A percentile compares a stretch with the other conserved stretches of the same genome.
These are phyloP conservation scores for Cataglyphis albicans DNA, from an alignment of 2,888 invertebrate genomes.

Conservation along the genomic window DNA sequence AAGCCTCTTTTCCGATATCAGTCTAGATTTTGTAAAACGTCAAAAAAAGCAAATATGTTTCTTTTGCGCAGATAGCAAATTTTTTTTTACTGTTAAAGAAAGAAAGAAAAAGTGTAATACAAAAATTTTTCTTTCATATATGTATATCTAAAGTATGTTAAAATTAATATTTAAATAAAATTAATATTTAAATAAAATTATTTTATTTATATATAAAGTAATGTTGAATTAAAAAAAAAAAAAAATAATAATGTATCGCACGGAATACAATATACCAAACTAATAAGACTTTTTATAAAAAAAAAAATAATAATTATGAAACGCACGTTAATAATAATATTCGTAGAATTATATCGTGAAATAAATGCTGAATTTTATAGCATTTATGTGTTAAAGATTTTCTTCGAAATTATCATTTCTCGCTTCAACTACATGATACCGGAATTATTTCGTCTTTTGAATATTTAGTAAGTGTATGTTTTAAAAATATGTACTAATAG, in stretches of 20 bases:
- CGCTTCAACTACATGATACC: not conserved
- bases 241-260: not conserved
- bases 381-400: not conserved
- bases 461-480: constrained; percentile 18
- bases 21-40: not conserved
- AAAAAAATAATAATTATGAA: not conserved
- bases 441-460: constrained; percentile 22
- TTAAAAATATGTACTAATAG: not conserved
- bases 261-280: not conserved
- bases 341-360: not conserved
- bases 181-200: not conserved
- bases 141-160: not conserved
- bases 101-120: not conserved
- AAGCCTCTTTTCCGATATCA: constrained; percentile 23
- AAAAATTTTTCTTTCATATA: not conserved
- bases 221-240: not conserved
- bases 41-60: constrained; percentile 18
- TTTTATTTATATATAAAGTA: not conserved
- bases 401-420: not conserved
- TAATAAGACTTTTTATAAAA: not conserved
- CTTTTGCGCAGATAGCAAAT: not conserved
- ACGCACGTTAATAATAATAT: not conserved
- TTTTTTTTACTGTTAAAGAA: not conserved
- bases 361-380: constrained; percentile 5
- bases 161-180: not conserved